Evolutionary conservation across 1,140 invertebrate genomes (phyloP).

Genomic region (Oncopodura yosiiana): DNA sequence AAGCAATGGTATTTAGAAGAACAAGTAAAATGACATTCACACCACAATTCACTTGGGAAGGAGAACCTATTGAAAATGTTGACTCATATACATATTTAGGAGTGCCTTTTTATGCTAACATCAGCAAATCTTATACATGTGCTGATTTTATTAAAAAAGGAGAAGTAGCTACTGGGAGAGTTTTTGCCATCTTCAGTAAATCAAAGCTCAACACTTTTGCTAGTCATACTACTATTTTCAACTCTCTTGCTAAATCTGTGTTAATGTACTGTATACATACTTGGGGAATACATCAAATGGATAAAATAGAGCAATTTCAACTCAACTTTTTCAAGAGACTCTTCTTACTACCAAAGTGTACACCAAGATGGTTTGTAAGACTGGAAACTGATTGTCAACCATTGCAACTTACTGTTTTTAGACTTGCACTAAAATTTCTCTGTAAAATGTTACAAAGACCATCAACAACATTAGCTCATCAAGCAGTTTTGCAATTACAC

Average conservation of each 20-base stretch:
- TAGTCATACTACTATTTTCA: background rate
- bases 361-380: constrained; percentile 4
- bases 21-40: background rate
- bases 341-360: background rate
- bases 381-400: background rate
- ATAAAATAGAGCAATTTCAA: constrained; percentile 7
- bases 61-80: background rate
- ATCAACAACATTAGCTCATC: no score
- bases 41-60: constrained; percentile 4
- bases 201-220: background rate
- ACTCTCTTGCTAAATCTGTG: background rate
- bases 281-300: background rate
- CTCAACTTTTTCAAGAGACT: constrained; percentile 9
- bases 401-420: no score
- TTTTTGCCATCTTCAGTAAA: constrained; percentile 2
- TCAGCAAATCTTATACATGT: background rate
- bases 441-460: no score
- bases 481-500: no score
- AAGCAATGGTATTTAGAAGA: constrained; percentile 16
- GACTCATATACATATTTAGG: constrained; percentile 18
- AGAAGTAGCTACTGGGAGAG: background rate
- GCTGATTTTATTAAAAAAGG: constrained; percentile 6
- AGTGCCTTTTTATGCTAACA: constrained; percentile 1
- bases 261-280: background rate
- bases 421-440: no score